Conservation (phyloP, 2,888 invertebrate species). For the Perithous albicinctus region DNA sequence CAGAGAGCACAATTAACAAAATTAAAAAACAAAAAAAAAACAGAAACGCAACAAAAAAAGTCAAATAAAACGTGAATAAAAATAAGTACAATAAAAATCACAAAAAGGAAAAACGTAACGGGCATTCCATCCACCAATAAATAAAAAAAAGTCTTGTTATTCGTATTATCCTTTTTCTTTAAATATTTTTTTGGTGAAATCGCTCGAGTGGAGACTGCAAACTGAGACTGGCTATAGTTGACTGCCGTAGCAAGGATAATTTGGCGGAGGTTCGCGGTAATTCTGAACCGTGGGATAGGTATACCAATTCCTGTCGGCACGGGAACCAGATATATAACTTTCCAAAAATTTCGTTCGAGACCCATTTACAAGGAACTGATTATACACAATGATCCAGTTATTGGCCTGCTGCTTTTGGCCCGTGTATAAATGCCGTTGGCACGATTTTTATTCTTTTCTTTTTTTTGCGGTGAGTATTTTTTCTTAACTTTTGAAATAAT, state of each 20-base stretch:
- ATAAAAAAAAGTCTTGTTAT: slow-evolving; percentile 69
- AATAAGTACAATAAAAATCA: slow-evolving; percentile 65
- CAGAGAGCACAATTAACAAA: slow-evolving; percentile 73
- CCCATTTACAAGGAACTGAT: not conserved
- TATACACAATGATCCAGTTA: not conserved
- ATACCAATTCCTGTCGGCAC: not conserved
- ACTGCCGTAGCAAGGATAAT: slow-evolving; percentile 23
- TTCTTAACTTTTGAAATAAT: not conserved
- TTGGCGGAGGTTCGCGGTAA: slow-evolving; percentile 19
- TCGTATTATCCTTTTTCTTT: slow-evolving; percentile 62
- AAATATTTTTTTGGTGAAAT: slow-evolving; percentile 54
- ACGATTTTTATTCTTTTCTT: not conserved
- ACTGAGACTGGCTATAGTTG: slow-evolving; percentile 54
- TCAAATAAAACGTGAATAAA: slow-evolving; percentile 54
- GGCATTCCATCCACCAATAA: slow-evolving; percentile 77
- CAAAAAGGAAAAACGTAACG: slow-evolving; percentile 67
- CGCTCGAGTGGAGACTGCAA: slow-evolving; percentile 73
- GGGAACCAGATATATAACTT: not conserved
- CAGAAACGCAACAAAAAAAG: slow-evolving; percentile 29
- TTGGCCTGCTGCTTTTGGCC: not conserved
- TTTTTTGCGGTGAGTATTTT: not conserved
- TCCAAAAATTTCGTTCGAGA: not conserved
- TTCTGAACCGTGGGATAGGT: slow-evolving; percentile 22
- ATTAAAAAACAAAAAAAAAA: slow-evolving; percentile 12
- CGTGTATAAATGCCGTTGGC: not conserved